Base-by-base conservation (phyloP, 2,113 vertebrate genomes). In the Ptychochromis oligacanthus region DNA sequence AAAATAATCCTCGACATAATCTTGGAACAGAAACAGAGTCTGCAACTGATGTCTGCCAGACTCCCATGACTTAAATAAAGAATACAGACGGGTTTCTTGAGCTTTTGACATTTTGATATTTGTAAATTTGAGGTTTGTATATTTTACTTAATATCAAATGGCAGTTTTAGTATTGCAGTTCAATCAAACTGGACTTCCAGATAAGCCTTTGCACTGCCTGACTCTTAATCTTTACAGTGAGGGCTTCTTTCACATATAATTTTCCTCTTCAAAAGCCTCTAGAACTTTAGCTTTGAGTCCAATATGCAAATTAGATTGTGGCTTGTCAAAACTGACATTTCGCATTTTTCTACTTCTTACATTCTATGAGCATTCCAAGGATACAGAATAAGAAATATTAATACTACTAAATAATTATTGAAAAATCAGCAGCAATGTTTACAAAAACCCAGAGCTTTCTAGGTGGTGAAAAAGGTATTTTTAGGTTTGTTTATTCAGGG, bases 1-100 rank as follows among this genome's bases (percentile, higher is more conserved):
- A 88, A 85, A 91, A 92, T 88, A 64, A 85, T 88, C 56, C 82
- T 79, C 28, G 9, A 79, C 83, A 86, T 81, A 77, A 89, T 89
- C 52, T 89, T 78, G 74, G 77, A 87, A 77, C 54, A 75, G 79
- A 75, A 81, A 88, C 52, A 75, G 75, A 87, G 86, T 81, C 62
- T 72, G 31, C 81, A 87, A 74, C 67, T 52, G 56, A 85, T 56
- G 40, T 89, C 83, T 87, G 75, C 65, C 76, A 87, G 70, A 86
- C 77, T 75, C 81, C 14, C 60, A 24, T 59, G 79, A 67, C 75
- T 57, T 65, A 64, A 79, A 84, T 43, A 31, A 79, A 65, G 62
- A 88, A 85, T 80, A 83, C 67, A 74, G 81, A 80, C 3, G 58
- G 83, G 87, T 77, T 79, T 61, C 26, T 28, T 54, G 28, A 83